A percentile compares a stretch with the other conserved stretches of the same genome.
phyloP scores from a whole-genome alignment of 2,888 invertebrate species.

The Phortica okadai region DNA sequence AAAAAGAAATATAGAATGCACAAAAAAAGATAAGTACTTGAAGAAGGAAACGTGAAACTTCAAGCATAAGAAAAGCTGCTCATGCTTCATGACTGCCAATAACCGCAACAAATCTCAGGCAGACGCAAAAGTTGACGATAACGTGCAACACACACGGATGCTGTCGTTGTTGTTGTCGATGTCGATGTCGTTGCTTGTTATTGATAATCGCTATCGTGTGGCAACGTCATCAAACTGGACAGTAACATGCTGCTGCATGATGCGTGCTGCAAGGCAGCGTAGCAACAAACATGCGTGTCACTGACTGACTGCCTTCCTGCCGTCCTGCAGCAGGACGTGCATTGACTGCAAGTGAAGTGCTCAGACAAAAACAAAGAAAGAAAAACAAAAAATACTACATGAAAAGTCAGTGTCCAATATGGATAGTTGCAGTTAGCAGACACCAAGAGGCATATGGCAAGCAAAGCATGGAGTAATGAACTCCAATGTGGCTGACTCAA shows the following conservation, averaged over 20 bases:
- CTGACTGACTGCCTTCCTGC: background rate
- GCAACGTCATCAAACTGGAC: constrained; percentile 34
- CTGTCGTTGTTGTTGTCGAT: background rate
- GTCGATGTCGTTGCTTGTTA: constrained; percentile 45
- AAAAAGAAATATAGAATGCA: background rate
- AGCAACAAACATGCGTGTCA: constrained; percentile 1
- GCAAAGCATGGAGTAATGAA: constrained; percentile 59
- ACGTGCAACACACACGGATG: background rate
- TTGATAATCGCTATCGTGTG: constrained; percentile 65
- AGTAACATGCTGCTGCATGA: constrained; percentile 46
- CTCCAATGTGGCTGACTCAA: constrained; percentile 54
- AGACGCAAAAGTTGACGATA: constrained; percentile 34
- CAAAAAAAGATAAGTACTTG: background rate
- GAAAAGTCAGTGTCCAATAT: constrained; percentile 52
- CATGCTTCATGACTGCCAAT: constrained; percentile 51
- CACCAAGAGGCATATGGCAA: constrained; percentile 11
- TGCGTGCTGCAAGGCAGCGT: constrained; percentile 25
- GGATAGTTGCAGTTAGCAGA: background rate
- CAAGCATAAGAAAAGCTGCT: background rate
- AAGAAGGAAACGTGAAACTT: constrained; percentile 7
- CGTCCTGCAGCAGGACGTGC: constrained; percentile 7
- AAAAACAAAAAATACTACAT: constrained; percentile 52
- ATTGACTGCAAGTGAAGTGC: constrained; percentile 5
- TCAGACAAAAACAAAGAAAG: constrained; percentile 8
- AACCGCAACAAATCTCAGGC: constrained; percentile 50